Percentiles rank a stretch among this genome's conserved stretches.
Evolutionary conservation across 1,140 invertebrate species (phyloP).

Genomic region (Diabrotica undecimpunctata): DNA sequence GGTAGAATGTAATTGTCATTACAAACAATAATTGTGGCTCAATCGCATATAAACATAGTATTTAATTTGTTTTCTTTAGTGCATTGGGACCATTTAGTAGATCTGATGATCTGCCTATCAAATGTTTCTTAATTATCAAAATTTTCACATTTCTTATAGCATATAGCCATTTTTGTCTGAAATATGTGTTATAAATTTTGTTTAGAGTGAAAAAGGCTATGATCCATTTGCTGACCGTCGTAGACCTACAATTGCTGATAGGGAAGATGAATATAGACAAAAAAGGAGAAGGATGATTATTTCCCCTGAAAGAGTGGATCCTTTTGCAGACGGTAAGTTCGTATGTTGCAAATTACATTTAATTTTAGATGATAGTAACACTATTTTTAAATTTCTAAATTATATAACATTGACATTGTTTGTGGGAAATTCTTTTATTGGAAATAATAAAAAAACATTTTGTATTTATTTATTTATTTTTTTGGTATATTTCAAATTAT

Average conservation of each 20-base stretch:
- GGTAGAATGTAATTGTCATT: too few relatives aligned
- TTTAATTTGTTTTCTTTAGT: too few relatives aligned
- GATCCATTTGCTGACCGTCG: constrained; percentile 95
- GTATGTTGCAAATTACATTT: neutral
- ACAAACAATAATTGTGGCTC: too few relatives aligned
- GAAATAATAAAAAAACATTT: neutral
- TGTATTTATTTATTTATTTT: neutral
- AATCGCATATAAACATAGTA: too few relatives aligned
- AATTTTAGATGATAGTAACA: constrained; percentile 11
- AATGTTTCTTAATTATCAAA: too few relatives aligned
- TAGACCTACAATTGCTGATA: constrained; percentile 85
- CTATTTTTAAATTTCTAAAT: constrained; percentile 9
- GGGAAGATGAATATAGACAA: constrained; percentile 94
- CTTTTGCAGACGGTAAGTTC: constrained; percentile 92
- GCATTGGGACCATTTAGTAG: too few relatives aligned
- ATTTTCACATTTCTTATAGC: too few relatives aligned
- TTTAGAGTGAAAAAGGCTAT: constrained; percentile 85
- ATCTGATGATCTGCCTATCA: too few relatives aligned
- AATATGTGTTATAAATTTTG: too few relatives aligned
- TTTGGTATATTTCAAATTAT: too few relatives aligned
- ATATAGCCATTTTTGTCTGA: too few relatives aligned
- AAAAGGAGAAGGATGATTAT: constrained; percentile 86
- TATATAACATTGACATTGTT: neutral
- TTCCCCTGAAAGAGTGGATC: constrained; percentile 93
- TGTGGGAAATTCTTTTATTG: neutral